Evolutionary conservation across 2,888 invertebrate species (phyloP).

Genomic region (Eristalis arbustorum): DNA sequence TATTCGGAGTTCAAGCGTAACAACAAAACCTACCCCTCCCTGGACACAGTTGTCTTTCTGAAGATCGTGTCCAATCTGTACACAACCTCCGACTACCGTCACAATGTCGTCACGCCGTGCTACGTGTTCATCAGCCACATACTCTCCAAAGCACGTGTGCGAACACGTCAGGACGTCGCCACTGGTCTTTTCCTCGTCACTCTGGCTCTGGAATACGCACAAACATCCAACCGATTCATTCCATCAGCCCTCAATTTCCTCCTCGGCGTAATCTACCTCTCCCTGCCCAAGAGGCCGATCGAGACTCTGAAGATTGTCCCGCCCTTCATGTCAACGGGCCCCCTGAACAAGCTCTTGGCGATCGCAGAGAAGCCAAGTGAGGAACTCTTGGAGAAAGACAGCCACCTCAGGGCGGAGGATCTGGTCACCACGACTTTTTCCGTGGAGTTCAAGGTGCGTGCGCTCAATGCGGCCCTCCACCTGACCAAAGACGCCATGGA

Average conservation of each 20-base stretch:
- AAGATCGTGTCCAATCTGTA: conserved; percentile 90
- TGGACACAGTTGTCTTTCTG: conserved; percentile 89
- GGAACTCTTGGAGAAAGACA: conserved; percentile 73
- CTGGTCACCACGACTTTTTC: conserved; percentile 80
- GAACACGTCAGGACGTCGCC: conserved; percentile 85
- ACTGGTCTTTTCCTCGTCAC: conserved; percentile 89
- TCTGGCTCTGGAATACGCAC: conserved; percentile 88
- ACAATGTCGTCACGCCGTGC: conserved; percentile 93
- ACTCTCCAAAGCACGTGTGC: conserved; percentile 84
- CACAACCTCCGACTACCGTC: conserved; percentile 94
- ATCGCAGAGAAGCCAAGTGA: conserved; percentile 81
- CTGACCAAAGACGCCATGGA: conserved; percentile 84
- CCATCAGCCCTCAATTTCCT: conserved; percentile 91
- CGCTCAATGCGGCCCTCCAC: conserved; percentile 82
- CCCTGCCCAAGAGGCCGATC: conserved; percentile 84
- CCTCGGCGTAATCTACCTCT: conserved; percentile 87
- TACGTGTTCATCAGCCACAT: conserved; percentile 92
- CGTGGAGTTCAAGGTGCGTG: conserved; percentile 85
- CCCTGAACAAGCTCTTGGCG: conserved; percentile 82
- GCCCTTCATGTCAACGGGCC: conserved; percentile 84
- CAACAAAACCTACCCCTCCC: conserved; percentile 83
- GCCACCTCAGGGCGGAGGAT: conserved; percentile 81
- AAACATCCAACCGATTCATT: conserved; percentile 88
- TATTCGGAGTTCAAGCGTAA: conserved; percentile 84
- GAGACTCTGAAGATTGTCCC: conserved; percentile 84